Conservation (phyloP, 1,140 invertebrate species). For the Thaumatotibia leucotreta region DNA sequence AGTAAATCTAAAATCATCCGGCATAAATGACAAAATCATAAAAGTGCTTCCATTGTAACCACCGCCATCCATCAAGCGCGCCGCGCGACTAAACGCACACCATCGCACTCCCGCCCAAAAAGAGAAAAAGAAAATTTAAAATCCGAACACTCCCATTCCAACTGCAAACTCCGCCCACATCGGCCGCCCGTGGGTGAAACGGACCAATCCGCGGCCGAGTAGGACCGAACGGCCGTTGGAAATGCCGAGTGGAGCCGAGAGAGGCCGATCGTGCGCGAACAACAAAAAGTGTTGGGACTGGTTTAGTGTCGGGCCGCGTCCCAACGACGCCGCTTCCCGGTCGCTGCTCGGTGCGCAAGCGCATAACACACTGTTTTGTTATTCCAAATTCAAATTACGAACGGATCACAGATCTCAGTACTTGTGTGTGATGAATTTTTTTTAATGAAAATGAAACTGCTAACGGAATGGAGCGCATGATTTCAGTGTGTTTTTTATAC, state of each 20-base stretch:
- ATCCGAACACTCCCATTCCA: constrained; percentile 64
- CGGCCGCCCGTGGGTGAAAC: constrained; percentile 34
- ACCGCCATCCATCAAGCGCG: constrained; percentile 57
- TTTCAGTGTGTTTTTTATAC: constrained; percentile 66
- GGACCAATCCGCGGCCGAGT: constrained; percentile 35
- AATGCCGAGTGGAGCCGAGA: constrained; percentile 44
- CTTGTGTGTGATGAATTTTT: constrained; percentile 38
- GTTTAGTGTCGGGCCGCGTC: constrained; percentile 74
- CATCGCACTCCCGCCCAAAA: constrained; percentile 64
- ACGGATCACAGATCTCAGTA: constrained; percentile 33
- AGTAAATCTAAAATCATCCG: not conserved
- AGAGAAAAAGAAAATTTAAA: constrained; percentile 71
- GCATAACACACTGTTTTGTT: constrained; percentile 47
- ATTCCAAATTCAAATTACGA: constrained; percentile 25
- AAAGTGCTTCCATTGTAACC: constrained; percentile 17
- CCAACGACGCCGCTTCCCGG: constrained; percentile 68
- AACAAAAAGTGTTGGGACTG: constrained; percentile 72
- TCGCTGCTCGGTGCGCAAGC: constrained; percentile 46
- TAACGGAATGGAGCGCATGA: constrained; percentile 67
- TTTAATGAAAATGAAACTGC: constrained; percentile 56
- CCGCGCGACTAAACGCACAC: constrained; percentile 62
- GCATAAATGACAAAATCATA: constrained; percentile 13
- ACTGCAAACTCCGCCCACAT: constrained; percentile 34
- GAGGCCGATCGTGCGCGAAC: constrained; percentile 51
- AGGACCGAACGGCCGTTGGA: constrained; percentile 28